Percentiles rank a stretch among this genome's conserved stretches.
Evolutionary conservation across 2,113 vertebrate genomes (phyloP).

Genomic region (Raja brachyura): DNA sequence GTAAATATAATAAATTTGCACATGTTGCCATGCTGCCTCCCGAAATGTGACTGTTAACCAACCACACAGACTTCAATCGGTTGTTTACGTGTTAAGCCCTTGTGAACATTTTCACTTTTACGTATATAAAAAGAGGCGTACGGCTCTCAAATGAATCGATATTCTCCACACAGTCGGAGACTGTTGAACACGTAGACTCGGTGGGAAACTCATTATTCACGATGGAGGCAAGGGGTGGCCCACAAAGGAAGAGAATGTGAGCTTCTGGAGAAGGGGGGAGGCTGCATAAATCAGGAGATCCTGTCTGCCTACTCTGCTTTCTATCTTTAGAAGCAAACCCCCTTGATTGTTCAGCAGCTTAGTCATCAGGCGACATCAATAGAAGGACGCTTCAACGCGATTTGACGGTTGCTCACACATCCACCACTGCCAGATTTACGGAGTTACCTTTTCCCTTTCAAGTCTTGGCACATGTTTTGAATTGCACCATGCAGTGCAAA

Average conservation of each 20-base stretch:
- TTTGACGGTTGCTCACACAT: neutral
- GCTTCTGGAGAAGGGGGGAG: neutral
- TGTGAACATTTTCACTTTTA: neutral
- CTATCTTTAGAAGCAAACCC: neutral
- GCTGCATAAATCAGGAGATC: constrained; percentile 2
- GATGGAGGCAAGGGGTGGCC: neutral
- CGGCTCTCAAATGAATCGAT: neutral
- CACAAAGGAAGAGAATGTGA: neutral
- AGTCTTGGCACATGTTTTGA: neutral
- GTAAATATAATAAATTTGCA: neutral
- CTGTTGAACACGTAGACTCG: neutral
- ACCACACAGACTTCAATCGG: neutral
- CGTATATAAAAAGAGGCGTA: neutral
- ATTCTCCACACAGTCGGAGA: neutral
- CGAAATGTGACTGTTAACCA: neutral
- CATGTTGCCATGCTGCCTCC: neutral
- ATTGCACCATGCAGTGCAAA: neutral
- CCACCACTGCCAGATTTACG: neutral
- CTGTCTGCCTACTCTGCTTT: neutral
- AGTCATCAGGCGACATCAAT: neutral
- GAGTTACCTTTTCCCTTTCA: neutral
- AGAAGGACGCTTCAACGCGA: neutral
- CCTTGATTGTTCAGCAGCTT: neutral
- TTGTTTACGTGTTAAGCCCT: neutral
- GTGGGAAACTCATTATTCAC: neutral